phyloP scores from a whole-genome alignment of 53 echinoderm and acorn worm species.

The Astropecten irregularis region DNA sequence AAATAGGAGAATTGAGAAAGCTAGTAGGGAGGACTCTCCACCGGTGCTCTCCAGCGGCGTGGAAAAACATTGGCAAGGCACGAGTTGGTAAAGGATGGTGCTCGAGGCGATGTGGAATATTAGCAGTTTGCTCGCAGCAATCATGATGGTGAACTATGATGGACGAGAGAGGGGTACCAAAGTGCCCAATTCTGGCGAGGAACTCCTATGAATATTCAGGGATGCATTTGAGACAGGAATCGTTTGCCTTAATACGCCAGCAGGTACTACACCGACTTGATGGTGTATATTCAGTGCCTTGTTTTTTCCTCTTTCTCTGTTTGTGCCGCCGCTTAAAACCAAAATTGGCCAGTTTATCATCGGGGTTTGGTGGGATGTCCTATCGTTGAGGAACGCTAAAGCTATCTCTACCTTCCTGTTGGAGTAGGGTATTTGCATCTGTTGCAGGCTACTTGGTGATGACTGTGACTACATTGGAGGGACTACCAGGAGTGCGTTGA shows the following conservation, averaged over 20 bases:
- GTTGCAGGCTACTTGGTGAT: not conserved
- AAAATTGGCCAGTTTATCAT: conserved; percentile 12
- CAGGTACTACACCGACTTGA: conserved; percentile 18
- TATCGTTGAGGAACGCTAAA: not conserved
- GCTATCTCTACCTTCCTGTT: not conserved
- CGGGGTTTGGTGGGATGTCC: not conserved
- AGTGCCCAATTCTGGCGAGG: not conserved
- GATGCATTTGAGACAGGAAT: conserved; percentile 8
- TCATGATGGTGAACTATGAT: not conserved
- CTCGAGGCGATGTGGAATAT: conserved; percentile 8
- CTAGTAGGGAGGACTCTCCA: not conserved
- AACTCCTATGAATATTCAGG: conserved; percentile 32
- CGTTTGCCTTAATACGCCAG: conserved; percentile 37
- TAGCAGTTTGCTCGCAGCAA: conserved; percentile 4
- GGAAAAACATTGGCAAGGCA: conserved; percentile 5
- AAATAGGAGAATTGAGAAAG: not conserved
- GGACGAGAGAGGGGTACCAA: not conserved
- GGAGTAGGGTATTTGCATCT: not conserved
- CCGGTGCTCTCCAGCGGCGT: not conserved
- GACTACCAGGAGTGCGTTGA: too few species aligned
- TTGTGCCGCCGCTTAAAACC: conserved; percentile 8
- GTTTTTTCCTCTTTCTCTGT: not conserved
- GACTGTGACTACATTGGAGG: not conserved
- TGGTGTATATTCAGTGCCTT: conserved; percentile 15
- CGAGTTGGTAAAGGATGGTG: not conserved